These are phyloP conservation scores for Battus philenor DNA, from an alignment of 1,140 invertebrate genomes.

Conservation along the genomic window DNA sequence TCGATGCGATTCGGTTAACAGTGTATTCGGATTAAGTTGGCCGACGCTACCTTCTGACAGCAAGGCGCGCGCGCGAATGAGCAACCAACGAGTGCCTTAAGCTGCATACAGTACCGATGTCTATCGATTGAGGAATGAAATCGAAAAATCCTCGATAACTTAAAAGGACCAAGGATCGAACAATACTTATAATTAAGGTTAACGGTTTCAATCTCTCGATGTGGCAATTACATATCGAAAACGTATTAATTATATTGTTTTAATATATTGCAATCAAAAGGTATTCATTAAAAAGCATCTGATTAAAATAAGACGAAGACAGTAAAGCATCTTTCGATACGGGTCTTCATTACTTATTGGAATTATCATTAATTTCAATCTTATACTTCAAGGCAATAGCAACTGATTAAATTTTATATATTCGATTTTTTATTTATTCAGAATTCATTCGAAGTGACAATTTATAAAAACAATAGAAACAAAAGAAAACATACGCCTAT, in stretches of 20 bases:
- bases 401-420: too few relatives aligned
- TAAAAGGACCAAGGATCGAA: background rate
- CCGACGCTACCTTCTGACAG: slow-evolving; percentile 39
- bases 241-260: background rate
- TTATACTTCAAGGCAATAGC: too few relatives aligned
- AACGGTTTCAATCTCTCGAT: background rate
- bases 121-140: slow-evolving; percentile 16
- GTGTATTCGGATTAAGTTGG: slow-evolving; percentile 19
- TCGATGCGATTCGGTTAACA: slow-evolving; percentile 19
- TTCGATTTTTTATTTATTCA: too few relatives aligned
- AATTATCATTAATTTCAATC: too few relatives aligned
- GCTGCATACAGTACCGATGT: slow-evolving; percentile 11
- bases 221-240: background rate
- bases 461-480: too few relatives aligned
- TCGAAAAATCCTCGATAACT: slow-evolving; percentile 7
- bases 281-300: too few relatives aligned
- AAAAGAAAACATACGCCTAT: too few relatives aligned
- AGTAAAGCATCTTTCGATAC: too few relatives aligned
- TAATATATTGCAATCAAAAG: too few relatives aligned
- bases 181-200: slow-evolving; percentile 4
- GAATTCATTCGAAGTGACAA: too few relatives aligned
- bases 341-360: too few relatives aligned
- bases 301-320: too few relatives aligned
- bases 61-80: slow-evolving; percentile 59
- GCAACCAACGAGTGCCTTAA: slow-evolving; percentile 19